phyloP scores from a whole-genome alignment of 2,888 invertebrate genomes.

The Dynastes grantii region DNA sequence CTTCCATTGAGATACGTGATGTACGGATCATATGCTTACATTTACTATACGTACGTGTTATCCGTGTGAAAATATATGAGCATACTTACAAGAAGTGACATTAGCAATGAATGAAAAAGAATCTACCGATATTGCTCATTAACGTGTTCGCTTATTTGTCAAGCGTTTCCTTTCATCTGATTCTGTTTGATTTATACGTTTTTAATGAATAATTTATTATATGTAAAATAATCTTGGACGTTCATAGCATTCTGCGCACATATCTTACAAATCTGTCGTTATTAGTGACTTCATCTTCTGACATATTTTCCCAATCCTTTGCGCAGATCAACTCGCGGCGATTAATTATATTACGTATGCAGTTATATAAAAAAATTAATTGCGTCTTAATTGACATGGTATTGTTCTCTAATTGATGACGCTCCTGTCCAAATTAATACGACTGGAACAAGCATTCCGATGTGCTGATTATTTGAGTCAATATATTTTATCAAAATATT shows the following conservation, averaged over 20 bases:
- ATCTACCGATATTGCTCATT: slow-evolving; percentile 23
- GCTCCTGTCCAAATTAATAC: slow-evolving; percentile 19
- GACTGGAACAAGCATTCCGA: slow-evolving; percentile 7
- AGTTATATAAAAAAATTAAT: slow-evolving; percentile 33
- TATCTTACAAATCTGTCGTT: slow-evolving; percentile 41
- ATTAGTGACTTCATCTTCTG: slow-evolving; percentile 32
- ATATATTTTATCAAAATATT: slow-evolving; percentile 13
- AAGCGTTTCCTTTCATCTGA: slow-evolving; percentile 53
- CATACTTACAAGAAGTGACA: too few species aligned
- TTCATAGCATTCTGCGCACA: slow-evolving; percentile 42
- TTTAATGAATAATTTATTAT: slow-evolving; percentile 55
- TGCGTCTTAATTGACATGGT: neutral
- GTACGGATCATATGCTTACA: neutral
- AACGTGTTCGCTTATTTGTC: slow-evolving; percentile 51
- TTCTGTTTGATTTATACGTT: slow-evolving; percentile 54
- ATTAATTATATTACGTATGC: slow-evolving; percentile 12
- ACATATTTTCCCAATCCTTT: slow-evolving; percentile 25
- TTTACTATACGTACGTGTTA: neutral
- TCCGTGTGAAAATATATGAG: neutral
- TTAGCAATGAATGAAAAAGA: too few species aligned
- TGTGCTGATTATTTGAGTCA: slow-evolving; percentile 23
- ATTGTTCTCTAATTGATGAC: slow-evolving; percentile 37
- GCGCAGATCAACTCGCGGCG: slow-evolving; percentile 7
- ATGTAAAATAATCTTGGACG: slow-evolving; percentile 39
- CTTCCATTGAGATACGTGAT: too few species aligned